Conservation (phyloP, 2,113 vertebrate species). For the Rhagologus leucostigma region DNA sequence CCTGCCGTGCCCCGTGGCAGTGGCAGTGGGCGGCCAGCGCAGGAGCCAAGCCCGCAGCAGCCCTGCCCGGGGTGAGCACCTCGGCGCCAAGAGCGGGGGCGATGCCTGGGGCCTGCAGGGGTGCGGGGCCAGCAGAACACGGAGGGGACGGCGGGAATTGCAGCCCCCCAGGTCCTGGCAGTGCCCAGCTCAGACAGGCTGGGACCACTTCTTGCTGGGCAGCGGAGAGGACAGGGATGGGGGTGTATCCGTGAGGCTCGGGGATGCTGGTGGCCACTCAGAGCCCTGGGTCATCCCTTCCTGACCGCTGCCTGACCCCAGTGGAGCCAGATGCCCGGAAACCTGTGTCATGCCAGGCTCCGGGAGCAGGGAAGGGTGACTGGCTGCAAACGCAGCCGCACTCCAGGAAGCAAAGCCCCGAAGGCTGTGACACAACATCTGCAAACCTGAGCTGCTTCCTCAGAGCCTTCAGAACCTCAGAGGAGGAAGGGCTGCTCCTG, state of each 20-base stretch:
- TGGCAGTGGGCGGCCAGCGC: rapidly evolving
- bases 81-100: rapidly evolving
- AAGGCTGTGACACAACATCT: neutral
- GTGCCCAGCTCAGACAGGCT: rapidly evolving
- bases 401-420: slow-evolving; percentile 24
- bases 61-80: rapidly evolving
- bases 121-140: neutral
- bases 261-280: neutral
- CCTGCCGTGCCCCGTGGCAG: rapidly evolving
- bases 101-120: neutral
- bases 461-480: neutral
- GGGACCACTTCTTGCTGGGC: rapidly evolving
- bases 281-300: neutral
- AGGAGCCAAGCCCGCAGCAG: neutral
- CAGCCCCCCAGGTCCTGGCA: neutral
- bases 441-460: neutral
- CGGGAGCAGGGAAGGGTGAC: neutral
- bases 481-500: neutral
- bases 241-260: rapidly evolving
- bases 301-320: neutral
- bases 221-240: too few relatives aligned
- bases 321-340: rapidly evolving
- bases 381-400: neutral
- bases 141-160: rapidly evolving
- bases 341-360: neutral